Evolutionary conservation across 2,797 vertebrate species (phyloP), one percentile per base, ranked within the genome.

Genomic region (Amazonetta brasiliensis): DNA sequence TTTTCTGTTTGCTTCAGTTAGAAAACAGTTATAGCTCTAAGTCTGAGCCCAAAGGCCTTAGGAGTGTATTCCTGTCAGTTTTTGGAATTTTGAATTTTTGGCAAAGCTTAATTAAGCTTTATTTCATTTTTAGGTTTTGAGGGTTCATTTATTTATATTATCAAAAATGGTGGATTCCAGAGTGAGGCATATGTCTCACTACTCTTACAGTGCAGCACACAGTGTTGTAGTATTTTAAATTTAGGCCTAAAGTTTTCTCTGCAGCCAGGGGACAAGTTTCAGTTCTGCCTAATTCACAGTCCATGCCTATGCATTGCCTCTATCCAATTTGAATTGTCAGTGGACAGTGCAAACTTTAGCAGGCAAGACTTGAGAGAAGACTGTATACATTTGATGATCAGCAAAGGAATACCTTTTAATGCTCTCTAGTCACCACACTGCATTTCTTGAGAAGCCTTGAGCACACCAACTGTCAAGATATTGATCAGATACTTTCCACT

Each of bases 391-490:
- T 91, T 90, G 89, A 50, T 76, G 78, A 73, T 79, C 72, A 87
- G 31, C 84, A 83, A 87, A 94, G 67, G 74, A 94, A 82, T 68
- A 79, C 37, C 44, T 83, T 94, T 94, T 33, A 87, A 69, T 35
- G 30, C 30, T 43, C 31, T 71, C 76, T 92, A 67, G 55, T 90
- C 91, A 97, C 76, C 82, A 92, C 64, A 55, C 56, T 87, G 80
- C 85, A 82, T 59, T 97, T 97, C 66, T 50, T 94, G 93, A 26
- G 73, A 89, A 93, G 86, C 72, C 91, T 44, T 75, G 66, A 89
- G 90, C 62, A 43, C 37, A 39, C 88, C 95, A 92, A 56, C 94
- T 97, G 94, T 95, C 96, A 94, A 92, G 94, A 82, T 94, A 97
- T 83, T 84, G 95, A 90, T 75, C 95, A 87, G 78, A 64, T 87